Base-by-base conservation (phyloP, 2,888 invertebrate genomes). In the Conchocele bisecta region DNA sequence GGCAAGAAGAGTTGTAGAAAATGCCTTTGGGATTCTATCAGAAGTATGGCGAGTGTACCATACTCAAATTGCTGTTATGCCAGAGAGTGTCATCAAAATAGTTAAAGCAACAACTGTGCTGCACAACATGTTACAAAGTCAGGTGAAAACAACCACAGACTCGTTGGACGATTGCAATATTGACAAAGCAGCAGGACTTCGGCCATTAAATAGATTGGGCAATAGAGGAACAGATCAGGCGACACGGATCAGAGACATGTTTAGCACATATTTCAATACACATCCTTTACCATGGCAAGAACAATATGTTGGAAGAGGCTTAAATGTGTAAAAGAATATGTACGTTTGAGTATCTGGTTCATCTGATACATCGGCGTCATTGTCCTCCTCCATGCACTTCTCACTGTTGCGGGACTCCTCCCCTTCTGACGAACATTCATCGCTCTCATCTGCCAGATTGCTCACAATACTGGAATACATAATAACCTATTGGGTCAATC, bases 241-340 rank as follows among this genome's bases (percentile, higher is more conserved):
- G 22, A 41, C 22, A 41, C 42, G 15, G 42, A 41, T 41, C 5
- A 41, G 42, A 41, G 5, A 41, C 6, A 41, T 20, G 42, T 5
- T 41, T 7, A 41, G 17, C 15, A 13, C 7, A 41, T 41, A 41
- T 13, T 41, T 41, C 42, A 41, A 41, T 13, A 41, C 42, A 5
- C 42, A 41, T 13, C 42, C 42, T 41, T 41, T 41, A 41, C 42
- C 42, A 41, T 41, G 42, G 42, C 42, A 41, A 41, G 42, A 41
- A 41, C 42, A 41, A 41, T 41, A 41, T 41, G 5, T 41, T 41
- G 17, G 42, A 5, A 41, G 42, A 13, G 42, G 42, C 6, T 41
- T 22, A 41, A 41, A 41, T 41, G 22, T 41, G 42, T 41, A 41
- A 41, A 13, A 5, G 42, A 41, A 17, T 41, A 41, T 41, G 42